Conservation (phyloP, 2,888 invertebrate species). For the Agriotes lineatus region DNA sequence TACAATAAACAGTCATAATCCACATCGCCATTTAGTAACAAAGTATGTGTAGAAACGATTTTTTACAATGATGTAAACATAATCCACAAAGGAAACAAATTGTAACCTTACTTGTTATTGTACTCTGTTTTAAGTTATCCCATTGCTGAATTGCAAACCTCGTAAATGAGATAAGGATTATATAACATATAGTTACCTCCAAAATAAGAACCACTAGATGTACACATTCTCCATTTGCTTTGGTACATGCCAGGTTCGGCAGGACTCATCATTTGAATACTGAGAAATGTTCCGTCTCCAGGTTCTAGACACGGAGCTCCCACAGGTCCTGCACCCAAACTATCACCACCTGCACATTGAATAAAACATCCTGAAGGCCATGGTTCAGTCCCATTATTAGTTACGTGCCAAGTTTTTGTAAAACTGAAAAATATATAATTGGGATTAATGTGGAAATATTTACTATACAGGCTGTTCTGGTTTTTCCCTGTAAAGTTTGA, state of each 20-base stretch:
- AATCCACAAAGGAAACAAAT: too few relatives aligned
- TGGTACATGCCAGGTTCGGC: slow-evolving; percentile 79
- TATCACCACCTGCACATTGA: slow-evolving; percentile 78
- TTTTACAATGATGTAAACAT: too few relatives aligned
- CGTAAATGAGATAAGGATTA: too few relatives aligned
- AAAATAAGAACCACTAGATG: slow-evolving; percentile 89
- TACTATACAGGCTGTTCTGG: too few relatives aligned
- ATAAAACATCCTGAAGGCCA: slow-evolving; percentile 92
- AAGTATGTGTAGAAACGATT: too few relatives aligned
- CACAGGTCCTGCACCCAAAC: slow-evolving; percentile 72
- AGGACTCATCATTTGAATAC: slow-evolving; percentile 86
- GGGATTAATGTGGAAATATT: too few relatives aligned
- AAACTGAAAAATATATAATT: slow-evolving; percentile 71
- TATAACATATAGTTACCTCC: slow-evolving; percentile 77
- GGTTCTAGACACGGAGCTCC: slow-evolving; percentile 81
- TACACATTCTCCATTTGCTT: slow-evolving; percentile 92
- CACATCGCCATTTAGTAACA: too few relatives aligned
- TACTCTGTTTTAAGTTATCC: too few relatives aligned
- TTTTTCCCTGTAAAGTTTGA: too few relatives aligned
- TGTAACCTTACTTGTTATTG: too few relatives aligned
- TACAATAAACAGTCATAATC: too few relatives aligned
- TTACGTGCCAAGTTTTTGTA: slow-evolving; percentile 89
- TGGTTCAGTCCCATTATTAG: slow-evolving; percentile 86
- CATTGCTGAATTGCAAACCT: too few relatives aligned
- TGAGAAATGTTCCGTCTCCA: slow-evolving; percentile 81